Conservation (phyloP, 2,113 vertebrate genomes). For the Pholis gunnellus region DNA sequence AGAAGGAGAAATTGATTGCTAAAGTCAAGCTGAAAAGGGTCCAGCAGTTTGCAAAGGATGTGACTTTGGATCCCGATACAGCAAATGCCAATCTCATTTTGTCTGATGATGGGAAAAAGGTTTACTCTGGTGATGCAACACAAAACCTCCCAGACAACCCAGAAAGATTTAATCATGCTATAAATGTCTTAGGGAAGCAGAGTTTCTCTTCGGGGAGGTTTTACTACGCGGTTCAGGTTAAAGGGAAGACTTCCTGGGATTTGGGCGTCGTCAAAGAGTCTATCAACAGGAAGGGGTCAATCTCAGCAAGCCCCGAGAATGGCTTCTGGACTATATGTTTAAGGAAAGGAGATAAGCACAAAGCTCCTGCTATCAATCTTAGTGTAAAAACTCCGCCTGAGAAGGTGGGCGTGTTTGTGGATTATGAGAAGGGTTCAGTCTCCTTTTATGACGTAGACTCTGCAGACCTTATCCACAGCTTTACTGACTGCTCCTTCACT, state of each 20-base stretch:
- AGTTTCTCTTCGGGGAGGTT: conserved; percentile 51
- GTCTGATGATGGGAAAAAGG: conserved; percentile 27
- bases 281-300: conserved; percentile 8
- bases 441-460: conserved; percentile 40
- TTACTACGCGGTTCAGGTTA: conserved; percentile 58
- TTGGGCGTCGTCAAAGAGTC: conserved; percentile 51
- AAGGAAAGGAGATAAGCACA: not conserved
- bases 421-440: conserved; percentile 9
- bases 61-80: conserved; percentile 55
- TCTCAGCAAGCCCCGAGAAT: rapidly evolving
- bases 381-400: not conserved
- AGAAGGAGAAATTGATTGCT: conserved; percentile 3
- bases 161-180: not conserved
- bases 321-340: conserved; percentile 48
- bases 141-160: conserved; percentile 4
- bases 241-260: conserved; percentile 48
- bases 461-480: conserved; percentile 24
- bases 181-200: conserved; percentile 43
- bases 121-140: not conserved
- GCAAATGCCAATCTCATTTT: conserved; percentile 38
- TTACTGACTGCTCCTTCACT: conserved; percentile 33
- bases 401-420: conserved; percentile 59
- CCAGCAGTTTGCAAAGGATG: conserved; percentile 40
- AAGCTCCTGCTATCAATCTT: not conserved
- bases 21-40: conserved; percentile 32